Conservation (phyloP, 2,888 invertebrate species). For the Disparrhopalites patrizii region DNA sequence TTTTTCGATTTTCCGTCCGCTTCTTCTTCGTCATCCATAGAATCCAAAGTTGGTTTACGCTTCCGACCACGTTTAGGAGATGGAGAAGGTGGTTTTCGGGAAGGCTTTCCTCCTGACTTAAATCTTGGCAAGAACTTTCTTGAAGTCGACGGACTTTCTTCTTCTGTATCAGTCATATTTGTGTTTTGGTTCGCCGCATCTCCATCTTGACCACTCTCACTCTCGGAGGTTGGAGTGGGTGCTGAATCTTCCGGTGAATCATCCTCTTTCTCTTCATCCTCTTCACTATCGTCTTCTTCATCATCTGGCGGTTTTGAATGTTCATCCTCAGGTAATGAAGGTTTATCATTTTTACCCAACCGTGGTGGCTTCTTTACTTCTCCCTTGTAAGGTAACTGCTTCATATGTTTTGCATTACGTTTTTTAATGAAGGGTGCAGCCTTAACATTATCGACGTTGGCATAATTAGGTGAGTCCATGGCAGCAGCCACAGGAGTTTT, state of each 20-base stretch:
- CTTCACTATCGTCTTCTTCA: slow-evolving; percentile 57
- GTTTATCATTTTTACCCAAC: background rate
- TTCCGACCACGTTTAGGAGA: slow-evolving; percentile 39
- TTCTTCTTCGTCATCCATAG: slow-evolving; percentile 42
- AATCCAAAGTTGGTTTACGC: slow-evolving; percentile 43
- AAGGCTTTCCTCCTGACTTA: slow-evolving; percentile 18
- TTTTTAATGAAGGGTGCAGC: slow-evolving; percentile 32
- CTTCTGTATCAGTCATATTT: slow-evolving; percentile 26
- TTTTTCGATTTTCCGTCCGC: slow-evolving; percentile 48
- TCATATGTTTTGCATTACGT: slow-evolving; percentile 16
- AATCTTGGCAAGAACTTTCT: slow-evolving; percentile 16
- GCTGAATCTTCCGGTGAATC: slow-evolving; percentile 52
- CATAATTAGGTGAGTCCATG: slow-evolving; percentile 37
- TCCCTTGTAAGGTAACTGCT: slow-evolving; percentile 15
- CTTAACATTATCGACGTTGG: slow-evolving; percentile 36
- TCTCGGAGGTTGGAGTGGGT: slow-evolving; percentile 34
- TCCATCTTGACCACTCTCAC: slow-evolving; percentile 31
- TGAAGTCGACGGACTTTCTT: slow-evolving; percentile 20
- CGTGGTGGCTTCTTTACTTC: background rate
- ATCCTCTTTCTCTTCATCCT: slow-evolving; percentile 50
- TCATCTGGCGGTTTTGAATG: slow-evolving; percentile 57
- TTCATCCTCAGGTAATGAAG: slow-evolving; percentile 44
- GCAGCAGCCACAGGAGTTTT: slow-evolving; percentile 47
- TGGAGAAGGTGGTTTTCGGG: slow-evolving; percentile 11
- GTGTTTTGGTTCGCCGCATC: slow-evolving; percentile 29